Evolutionary conservation across 1,140 invertebrate species (phyloP).

Genomic region (Oryzaephilus surinamensis): DNA sequence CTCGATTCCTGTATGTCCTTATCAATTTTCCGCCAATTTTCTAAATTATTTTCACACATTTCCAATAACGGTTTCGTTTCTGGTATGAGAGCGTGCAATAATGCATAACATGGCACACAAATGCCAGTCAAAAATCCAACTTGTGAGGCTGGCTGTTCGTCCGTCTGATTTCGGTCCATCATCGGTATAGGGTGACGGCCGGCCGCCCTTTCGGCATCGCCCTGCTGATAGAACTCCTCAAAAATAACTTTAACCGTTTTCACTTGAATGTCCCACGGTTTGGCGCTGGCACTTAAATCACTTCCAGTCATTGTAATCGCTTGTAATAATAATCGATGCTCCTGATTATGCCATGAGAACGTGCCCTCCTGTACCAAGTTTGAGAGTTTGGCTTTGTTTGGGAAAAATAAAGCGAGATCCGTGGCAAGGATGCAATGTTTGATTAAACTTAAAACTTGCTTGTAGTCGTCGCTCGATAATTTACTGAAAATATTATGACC

Average conservation of each 20-base stretch:
- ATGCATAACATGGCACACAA: slow-evolving; percentile 69
- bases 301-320: slow-evolving; percentile 73
- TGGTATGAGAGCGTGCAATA: slow-evolving; percentile 57
- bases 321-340: slow-evolving; percentile 54
- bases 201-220: slow-evolving; percentile 57
- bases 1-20: slow-evolving; percentile 19
- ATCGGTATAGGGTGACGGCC: slow-evolving; percentile 65
- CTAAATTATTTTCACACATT: slow-evolving; percentile 50
- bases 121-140: slow-evolving; percentile 71
- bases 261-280: slow-evolving; percentile 74
- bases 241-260: slow-evolving; percentile 72
- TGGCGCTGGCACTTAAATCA: slow-evolving; percentile 71
- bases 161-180: slow-evolving; percentile 67
- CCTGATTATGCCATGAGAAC: slow-evolving; percentile 51
- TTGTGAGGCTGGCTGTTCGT: slow-evolving; percentile 65
- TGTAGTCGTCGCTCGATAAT: slow-evolving; percentile 63
- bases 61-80: slow-evolving; percentile 58
- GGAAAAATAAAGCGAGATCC: slow-evolving; percentile 71
- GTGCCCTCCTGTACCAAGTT: slow-evolving; percentile 43
- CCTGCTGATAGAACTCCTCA: slow-evolving; percentile 78
- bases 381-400: slow-evolving; percentile 55
- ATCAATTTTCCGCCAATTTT: slow-evolving; percentile 45
- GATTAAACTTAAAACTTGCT: slow-evolving; percentile 60
- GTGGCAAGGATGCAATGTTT: slow-evolving; percentile 77
- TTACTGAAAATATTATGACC: slow-evolving; percentile 72